These are phyloP conservation scores for Timema podura DNA, from an alignment of 2,888 invertebrate genomes.

Conservation along the genomic window DNA sequence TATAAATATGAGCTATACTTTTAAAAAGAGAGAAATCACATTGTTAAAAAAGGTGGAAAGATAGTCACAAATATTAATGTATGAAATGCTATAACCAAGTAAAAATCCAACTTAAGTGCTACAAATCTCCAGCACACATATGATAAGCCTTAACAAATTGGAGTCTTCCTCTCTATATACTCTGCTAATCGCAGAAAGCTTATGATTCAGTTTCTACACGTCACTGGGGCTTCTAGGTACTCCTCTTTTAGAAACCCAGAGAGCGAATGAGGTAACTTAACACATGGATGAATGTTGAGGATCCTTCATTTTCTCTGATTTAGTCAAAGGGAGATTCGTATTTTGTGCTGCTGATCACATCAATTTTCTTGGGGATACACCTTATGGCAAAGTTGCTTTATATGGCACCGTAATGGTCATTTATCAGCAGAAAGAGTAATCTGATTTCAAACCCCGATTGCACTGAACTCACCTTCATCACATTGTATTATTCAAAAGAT, in stretches of 20 bases:
- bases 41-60: neutral
- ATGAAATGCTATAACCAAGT: neutral
- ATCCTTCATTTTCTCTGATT: conserved; percentile 4
- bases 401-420: too few species aligned
- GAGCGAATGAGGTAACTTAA: neutral
- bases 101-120: neutral
- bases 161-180: neutral
- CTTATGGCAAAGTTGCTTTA: neutral
- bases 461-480: too few species aligned
- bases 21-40: neutral
- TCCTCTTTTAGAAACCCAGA: neutral
- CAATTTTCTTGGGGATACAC: conserved; percentile 5
- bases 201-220: neutral
- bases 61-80: neutral
- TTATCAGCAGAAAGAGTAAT: too few species aligned
- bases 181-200: neutral
- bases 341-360: conserved; percentile 12
- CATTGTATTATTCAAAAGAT: too few species aligned
- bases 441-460: too few species aligned
- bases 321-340: neutral
- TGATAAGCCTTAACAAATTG: neutral
- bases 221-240: neutral
- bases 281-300: neutral
- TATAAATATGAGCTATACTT: neutral
- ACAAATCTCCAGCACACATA: neutral